Evolutionary conservation across 2,797 vertebrate species (phyloP).

Genomic region (Cossypha polioptera): DNA sequence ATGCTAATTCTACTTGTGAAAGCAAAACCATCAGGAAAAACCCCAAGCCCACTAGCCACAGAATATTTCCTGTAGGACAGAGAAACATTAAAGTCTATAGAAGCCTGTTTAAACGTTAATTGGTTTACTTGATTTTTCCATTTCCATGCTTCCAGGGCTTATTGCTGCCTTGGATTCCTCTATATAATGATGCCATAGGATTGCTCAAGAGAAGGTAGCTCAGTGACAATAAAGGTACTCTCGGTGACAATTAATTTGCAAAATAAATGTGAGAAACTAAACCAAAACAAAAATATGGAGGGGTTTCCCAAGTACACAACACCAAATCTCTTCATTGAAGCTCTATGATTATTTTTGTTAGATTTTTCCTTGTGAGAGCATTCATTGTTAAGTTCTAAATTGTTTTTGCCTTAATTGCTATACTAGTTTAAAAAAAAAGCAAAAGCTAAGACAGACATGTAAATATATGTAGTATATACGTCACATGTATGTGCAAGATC

Average conservation of each 20-base stretch:
- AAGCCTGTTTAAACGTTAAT: slow-evolving; percentile 55
- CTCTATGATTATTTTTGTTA: background rate
- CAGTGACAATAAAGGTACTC: slow-evolving; percentile 27
- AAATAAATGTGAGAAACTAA: slow-evolving; percentile 3
- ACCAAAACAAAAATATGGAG: background rate
- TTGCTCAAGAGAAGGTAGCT: slow-evolving; percentile 25
- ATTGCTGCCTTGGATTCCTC: slow-evolving; percentile 34
- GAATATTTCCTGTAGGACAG: background rate
- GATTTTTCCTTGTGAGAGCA: background rate
- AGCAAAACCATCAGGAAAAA: background rate
- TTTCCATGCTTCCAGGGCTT: slow-evolving; percentile 35
- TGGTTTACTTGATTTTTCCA: slow-evolving; percentile 52
- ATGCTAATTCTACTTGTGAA: slow-evolving; percentile 13
- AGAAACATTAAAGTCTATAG: slow-evolving; percentile 7
- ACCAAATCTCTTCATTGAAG: background rate
- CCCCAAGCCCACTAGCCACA: background rate
- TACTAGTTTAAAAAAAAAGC: background rate
- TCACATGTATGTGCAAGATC: background rate
- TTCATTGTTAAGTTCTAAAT: background rate
- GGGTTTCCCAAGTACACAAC: background rate
- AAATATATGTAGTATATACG: background rate
- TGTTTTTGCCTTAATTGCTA: background rate
- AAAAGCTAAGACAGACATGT: background rate
- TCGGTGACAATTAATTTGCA: slow-evolving; percentile 14
- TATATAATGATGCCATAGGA: slow-evolving; percentile 6